Percentiles rank a stretch among this genome's conserved stretches.
Conservation (phyloP, 2,113 vertebrate species). For the Empidonax alnorum region DNA sequence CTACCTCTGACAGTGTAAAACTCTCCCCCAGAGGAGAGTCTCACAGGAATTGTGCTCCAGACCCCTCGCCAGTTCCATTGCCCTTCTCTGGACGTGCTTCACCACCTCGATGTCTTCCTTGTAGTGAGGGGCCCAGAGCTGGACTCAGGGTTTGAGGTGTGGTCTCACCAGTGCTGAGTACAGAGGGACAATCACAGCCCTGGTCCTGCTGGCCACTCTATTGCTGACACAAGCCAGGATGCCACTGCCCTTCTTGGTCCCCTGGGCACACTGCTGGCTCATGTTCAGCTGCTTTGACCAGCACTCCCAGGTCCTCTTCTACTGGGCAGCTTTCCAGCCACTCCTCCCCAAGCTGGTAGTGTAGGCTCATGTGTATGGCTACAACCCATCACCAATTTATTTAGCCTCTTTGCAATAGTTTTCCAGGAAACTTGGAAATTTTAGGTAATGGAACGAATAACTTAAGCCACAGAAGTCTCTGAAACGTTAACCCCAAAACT, state of each 20-base stretch:
- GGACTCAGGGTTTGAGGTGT: too few relatives aligned
- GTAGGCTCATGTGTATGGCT: background rate
- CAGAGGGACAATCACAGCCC: rapidly evolving
- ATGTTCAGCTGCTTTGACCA: rapidly evolving
- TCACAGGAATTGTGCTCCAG: background rate
- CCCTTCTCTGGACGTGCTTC: background rate
- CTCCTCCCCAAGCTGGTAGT: background rate
- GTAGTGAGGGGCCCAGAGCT: background rate
- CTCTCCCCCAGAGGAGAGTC: rapidly evolving
- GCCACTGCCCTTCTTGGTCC: too few relatives aligned
- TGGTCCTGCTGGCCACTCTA: background rate
- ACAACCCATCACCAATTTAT: background rate
- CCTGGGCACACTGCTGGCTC: background rate
- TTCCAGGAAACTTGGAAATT: background rate
- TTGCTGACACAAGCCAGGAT: background rate
- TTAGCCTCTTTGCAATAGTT: background rate
- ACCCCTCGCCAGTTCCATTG: background rate
- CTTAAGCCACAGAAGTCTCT: background rate
- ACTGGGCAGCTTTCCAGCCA: background rate
- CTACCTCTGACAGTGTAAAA: rapidly evolving
- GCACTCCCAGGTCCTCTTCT: background rate
- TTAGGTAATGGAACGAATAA: background rate
- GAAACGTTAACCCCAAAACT: background rate
- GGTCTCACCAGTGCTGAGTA: rapidly evolving
- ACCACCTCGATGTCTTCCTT: background rate